Percentiles rank a stretch among this genome's conserved stretches.
These are phyloP conservation scores for Amiota minor DNA, from an alignment of 2,888 invertebrate genomes.

Conservation along the genomic window DNA sequence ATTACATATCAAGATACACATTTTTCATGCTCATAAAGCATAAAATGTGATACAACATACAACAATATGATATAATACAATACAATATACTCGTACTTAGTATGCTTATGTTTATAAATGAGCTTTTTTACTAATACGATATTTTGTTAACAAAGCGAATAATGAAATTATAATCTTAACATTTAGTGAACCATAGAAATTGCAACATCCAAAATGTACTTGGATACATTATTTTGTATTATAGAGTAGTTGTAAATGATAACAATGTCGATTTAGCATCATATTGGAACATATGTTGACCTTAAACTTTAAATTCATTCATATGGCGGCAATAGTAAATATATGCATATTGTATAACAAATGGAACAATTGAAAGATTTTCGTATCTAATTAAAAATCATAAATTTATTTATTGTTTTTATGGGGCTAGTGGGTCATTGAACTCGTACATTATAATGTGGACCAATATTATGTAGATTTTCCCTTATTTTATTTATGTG, in stretches of 20 bases:
- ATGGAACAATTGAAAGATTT: not conserved
- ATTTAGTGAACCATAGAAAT: no score
- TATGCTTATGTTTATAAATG: no score
- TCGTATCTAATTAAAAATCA: not conserved
- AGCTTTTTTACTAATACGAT: no score
- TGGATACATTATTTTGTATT: not conserved
- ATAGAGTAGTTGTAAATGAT: not conserved
- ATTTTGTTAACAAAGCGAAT: no score
- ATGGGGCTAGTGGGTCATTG: no score
- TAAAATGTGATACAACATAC: slow-evolving; percentile 34
- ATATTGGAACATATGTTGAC: slow-evolving; percentile 45
- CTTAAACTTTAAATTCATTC: slow-evolving; percentile 39
- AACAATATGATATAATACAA: not conserved
- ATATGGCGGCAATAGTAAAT: not conserved
- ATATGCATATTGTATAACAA: not conserved
- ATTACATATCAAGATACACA: slow-evolving; percentile 37
- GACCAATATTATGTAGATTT: no score
- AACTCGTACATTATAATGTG: no score
- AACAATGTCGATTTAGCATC: no score
- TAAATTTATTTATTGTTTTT: not conserved
- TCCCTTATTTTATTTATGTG: no score
- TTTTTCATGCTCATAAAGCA: slow-evolving; percentile 59
- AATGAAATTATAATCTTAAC: no score
- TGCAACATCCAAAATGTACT: not conserved
- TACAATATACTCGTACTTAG: no score